A percentile compares a stretch with the other conserved stretches of the same genome.
Conservation (phyloP, 1,140 invertebrate species). For the Zaprionus ornatus region DNA sequence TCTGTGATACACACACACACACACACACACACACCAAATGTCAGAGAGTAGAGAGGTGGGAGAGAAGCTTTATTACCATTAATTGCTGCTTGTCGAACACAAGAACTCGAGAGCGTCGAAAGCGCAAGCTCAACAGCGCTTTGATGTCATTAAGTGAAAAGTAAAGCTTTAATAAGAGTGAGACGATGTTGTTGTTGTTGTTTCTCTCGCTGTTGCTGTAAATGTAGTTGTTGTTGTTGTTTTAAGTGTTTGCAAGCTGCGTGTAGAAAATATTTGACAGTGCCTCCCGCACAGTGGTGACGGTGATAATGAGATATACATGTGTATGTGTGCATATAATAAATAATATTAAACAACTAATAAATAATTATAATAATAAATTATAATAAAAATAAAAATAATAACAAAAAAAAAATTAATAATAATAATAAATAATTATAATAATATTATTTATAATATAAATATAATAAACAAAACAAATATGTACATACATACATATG, state of each 20-base stretch:
- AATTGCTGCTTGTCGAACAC: conserved; percentile 32
- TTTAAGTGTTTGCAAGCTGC: neutral
- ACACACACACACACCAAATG: conserved; percentile 17
- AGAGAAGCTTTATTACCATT: conserved; percentile 42
- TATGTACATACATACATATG: neutral
- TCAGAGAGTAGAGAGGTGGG: conserved; percentile 1
- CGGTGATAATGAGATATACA: too few relatives aligned
- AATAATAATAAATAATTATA: too few relatives aligned
- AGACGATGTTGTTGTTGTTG: conserved; percentile 1
- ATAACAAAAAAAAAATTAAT: too few relatives aligned
- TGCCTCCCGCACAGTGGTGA: neutral
- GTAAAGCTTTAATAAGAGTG: conserved; percentile 29
- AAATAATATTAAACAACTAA: too few relatives aligned
- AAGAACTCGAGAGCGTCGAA: conserved; percentile 30
- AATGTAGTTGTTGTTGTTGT: neutral
- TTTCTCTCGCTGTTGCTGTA: neutral
- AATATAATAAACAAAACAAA: too few relatives aligned
- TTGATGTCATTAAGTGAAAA: conserved; percentile 43
- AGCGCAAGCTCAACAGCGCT: conserved; percentile 19
- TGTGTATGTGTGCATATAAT: neutral
- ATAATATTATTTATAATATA: too few relatives aligned
- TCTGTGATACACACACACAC: conserved; percentile 15
- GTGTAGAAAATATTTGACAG: conserved; percentile 1
- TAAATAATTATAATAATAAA: too few relatives aligned
- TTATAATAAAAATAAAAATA: too few relatives aligned